Conservation (phyloP, 2,888 invertebrate species). For the Leucophora obtusa region DNA sequence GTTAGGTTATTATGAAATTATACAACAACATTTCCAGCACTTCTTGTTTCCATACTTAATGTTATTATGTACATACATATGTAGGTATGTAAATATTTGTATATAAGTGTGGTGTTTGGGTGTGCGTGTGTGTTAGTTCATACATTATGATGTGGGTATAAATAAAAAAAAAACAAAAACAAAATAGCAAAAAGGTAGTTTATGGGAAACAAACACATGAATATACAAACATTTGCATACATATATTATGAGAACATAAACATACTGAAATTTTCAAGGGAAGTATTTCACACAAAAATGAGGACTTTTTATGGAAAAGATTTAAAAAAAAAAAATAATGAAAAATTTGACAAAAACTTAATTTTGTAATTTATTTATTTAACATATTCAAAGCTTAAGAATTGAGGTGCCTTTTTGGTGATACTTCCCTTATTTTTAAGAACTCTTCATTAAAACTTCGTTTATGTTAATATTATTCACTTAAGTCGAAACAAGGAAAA, state of each 20-base stretch:
- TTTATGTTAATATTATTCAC: not conserved
- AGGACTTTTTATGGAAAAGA: not conserved
- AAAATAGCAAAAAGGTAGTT: not conserved
- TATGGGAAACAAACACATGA: slow-evolving; percentile 18
- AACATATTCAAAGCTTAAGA: not conserved
- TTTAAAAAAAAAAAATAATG: not conserved
- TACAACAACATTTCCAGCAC: not conserved
- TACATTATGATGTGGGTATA: no score
- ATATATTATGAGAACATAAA: not conserved
- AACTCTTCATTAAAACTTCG: slow-evolving; percentile 1
- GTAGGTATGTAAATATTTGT: not conserved
- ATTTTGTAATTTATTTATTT: not conserved
- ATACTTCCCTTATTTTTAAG: not conserved
- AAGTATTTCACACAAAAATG: not conserved
- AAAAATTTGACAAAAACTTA: not conserved
- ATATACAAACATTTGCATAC: slow-evolving; percentile 33
- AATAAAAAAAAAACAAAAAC: no score
- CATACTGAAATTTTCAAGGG: not conserved
- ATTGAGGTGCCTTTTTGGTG: not conserved
- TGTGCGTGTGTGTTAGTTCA: no score
- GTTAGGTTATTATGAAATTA: slow-evolving; percentile 40
- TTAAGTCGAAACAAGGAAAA: slow-evolving; percentile 1
- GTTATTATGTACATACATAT: not conserved
- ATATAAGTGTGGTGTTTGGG: no score
- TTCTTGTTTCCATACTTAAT: slow-evolving; percentile 32